Conservation (phyloP, 2,113 vertebrate species). For the Columba janthina region DNA sequence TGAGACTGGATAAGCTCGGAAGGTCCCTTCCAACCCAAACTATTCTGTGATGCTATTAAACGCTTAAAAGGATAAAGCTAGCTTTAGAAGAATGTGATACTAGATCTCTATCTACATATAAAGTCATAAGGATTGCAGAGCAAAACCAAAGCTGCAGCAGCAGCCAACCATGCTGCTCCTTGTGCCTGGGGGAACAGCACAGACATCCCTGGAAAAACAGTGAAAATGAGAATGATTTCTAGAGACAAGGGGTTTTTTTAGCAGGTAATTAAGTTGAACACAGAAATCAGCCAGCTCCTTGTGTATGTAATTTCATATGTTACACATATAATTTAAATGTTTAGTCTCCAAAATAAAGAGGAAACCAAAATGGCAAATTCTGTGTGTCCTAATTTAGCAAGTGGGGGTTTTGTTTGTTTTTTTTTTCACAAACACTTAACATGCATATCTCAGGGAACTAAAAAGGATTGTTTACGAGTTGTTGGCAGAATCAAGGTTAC, state of each 20-base stretch:
- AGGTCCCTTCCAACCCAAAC: too few relatives aligned
- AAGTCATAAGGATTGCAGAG: background rate
- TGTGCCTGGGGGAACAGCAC: background rate
- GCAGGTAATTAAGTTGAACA: background rate
- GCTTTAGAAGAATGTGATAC: background rate
- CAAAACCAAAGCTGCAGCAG: background rate
- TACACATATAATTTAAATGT: background rate
- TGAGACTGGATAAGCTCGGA: too few relatives aligned
- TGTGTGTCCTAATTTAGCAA: background rate
- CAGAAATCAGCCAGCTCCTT: background rate
- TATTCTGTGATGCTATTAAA: background rate
- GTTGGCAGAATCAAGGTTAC: background rate
- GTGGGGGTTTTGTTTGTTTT: background rate
- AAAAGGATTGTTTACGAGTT: background rate
- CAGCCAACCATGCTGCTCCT: background rate
- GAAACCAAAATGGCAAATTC: background rate
- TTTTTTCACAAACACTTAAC: background rate
- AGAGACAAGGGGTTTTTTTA: background rate
- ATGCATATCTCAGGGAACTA: background rate
- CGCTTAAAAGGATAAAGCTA: background rate
- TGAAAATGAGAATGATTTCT: background rate
- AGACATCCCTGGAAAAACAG: background rate
- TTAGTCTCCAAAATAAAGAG: background rate
- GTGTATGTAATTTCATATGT: background rate
- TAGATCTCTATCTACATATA: background rate